phyloP scores from a whole-genome alignment of 2,797 vertebrate genomes.

The Clarias fuscus region DNA sequence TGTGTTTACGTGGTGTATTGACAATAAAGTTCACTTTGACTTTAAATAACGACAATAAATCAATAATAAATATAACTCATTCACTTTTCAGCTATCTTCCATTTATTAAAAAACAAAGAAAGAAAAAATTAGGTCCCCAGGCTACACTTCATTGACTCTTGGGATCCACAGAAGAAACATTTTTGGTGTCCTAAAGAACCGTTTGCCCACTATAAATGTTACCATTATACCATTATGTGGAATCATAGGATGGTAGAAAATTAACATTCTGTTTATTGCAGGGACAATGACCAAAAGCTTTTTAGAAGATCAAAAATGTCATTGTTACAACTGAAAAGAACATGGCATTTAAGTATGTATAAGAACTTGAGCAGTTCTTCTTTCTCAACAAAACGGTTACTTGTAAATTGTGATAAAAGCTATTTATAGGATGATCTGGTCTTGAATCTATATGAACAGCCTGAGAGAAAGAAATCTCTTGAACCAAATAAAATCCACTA shows the following conservation, averaged over 20 bases:
- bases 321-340: background rate
- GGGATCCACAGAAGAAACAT: background rate
- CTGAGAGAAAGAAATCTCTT: slow-evolving; percentile 4
- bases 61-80: background rate
- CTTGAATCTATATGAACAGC: background rate
- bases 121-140: background rate
- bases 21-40: too few relatives aligned
- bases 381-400: background rate
- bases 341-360: background rate
- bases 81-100: background rate
- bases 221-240: background rate
- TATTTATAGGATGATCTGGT: background rate
- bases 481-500: background rate
- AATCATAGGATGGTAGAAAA: background rate
- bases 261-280: background rate
- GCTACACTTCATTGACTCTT: background rate
- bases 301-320: background rate
- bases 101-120: background rate
- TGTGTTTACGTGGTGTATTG: too few relatives aligned
- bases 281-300: background rate
- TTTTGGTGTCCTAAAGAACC: background rate
- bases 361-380: background rate
- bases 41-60: background rate
- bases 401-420: background rate
- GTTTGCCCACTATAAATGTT: background rate